Evolutionary conservation across 1,140 invertebrate species (phyloP).

Genomic region (Thereuonema tuberculata): DNA sequence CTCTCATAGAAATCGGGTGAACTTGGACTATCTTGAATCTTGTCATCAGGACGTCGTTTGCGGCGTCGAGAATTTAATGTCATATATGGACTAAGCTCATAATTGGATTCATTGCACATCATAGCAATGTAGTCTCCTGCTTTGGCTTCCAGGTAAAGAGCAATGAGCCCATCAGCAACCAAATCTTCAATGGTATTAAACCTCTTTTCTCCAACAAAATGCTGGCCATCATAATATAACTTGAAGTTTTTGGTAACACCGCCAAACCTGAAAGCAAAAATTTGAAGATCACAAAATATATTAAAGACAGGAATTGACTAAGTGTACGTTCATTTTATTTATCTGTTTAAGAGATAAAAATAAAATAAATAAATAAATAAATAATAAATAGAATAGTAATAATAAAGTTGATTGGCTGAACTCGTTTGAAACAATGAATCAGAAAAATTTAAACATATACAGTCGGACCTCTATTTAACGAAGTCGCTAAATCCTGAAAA

Average conservation of each 20-base stretch:
- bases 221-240: constrained; percentile 63
- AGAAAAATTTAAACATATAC: too few species aligned
- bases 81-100: constrained; percentile 75
- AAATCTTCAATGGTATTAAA: constrained; percentile 62
- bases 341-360: too few species aligned
- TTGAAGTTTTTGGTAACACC: constrained; percentile 70
- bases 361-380: too few species aligned
- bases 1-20: constrained; percentile 9
- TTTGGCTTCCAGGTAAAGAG: constrained; percentile 66
- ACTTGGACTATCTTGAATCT: neutral
- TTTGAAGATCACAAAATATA: constrained; percentile 9
- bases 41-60: constrained; percentile 6
- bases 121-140: constrained; percentile 60
- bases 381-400: too few species aligned
- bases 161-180: constrained; percentile 81
- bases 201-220: constrained; percentile 61
- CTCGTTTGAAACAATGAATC: too few species aligned
- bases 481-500: too few species aligned
- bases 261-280: constrained; percentile 47
- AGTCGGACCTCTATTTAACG: too few species aligned
- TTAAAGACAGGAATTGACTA: neutral
- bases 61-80: constrained; percentile 46
- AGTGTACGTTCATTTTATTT: too few species aligned
- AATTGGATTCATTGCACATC: constrained; percentile 56
- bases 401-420: too few species aligned